phyloP scores from a whole-genome alignment of 1,140 invertebrate genomes.

The Euglossa dilemma region DNA sequence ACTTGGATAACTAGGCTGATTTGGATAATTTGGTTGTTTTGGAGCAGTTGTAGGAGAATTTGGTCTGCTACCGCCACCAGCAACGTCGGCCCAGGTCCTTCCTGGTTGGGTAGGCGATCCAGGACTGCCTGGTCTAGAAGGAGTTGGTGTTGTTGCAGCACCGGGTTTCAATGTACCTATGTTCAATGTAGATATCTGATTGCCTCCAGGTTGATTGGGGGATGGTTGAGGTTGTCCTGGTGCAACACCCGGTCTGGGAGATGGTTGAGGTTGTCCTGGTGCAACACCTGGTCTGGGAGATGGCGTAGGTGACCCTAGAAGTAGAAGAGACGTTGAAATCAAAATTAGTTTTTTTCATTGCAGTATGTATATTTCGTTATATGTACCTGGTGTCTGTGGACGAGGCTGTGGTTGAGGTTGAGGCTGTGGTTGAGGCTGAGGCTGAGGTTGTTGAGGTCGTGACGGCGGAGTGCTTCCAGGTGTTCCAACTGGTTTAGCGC shows the following conservation, averaged over 20 bases:
- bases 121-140: conserved; percentile 27
- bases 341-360: not conserved
- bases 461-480: not conserved
- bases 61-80: conserved; percentile 56
- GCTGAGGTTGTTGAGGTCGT: conserved; percentile 9
- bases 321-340: not conserved
- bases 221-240: conserved; percentile 20
- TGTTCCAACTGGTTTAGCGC: not conserved
- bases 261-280: conserved; percentile 20
- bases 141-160: not conserved
- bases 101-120: conserved; percentile 24
- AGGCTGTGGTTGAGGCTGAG: not conserved
- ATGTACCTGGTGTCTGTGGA: conserved; percentile 23
- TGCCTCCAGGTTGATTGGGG: conserved; percentile 5
- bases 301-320: not conserved
- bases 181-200: conserved; percentile 44
- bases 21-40: conserved; percentile 45
- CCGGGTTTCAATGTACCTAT: conserved; percentile 40
- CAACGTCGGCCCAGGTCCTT: conserved; percentile 73
- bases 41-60: conserved; percentile 65
- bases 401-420: not conserved
- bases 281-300: not conserved
- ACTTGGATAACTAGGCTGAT: conserved; percentile 36
- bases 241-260: too few relatives aligned
- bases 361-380: not conserved